phyloP scores from a whole-genome alignment of 2,888 invertebrate species.

The Gnatocerus cornutus region DNA sequence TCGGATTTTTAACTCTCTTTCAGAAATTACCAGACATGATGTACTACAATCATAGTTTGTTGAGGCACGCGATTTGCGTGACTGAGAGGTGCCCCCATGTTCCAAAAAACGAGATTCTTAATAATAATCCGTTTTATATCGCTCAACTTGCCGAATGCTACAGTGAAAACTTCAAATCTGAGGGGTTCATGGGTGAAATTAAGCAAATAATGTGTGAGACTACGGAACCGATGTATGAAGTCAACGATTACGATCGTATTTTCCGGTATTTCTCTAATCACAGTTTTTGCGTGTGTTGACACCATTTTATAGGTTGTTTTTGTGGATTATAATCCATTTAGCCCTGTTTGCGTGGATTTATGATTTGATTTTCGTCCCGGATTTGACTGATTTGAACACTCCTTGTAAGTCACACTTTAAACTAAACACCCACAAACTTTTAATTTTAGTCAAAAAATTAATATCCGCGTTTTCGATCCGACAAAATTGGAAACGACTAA shows the following conservation, averaged over 20 bases:
- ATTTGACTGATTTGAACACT: too few relatives aligned
- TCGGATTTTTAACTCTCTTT: too few relatives aligned
- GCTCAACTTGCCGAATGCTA: not conserved
- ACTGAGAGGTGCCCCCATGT: slow-evolving; percentile 54
- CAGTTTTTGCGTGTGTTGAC: too few relatives aligned
- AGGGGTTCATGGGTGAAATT: not conserved
- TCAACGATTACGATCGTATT: not conserved
- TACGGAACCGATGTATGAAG: not conserved
- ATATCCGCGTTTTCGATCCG: not conserved
- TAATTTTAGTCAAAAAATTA: too few relatives aligned
- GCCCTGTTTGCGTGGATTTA: too few relatives aligned
- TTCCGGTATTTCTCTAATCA: not conserved
- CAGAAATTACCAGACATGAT: slow-evolving; percentile 45
- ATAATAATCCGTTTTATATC: not conserved
- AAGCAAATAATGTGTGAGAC: not conserved
- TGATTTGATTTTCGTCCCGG: too few relatives aligned
- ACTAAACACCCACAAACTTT: too few relatives aligned
- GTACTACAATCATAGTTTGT: slow-evolving; percentile 61
- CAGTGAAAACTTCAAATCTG: not conserved
- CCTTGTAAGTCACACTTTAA: too few relatives aligned
- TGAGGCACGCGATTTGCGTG: slow-evolving; percentile 63
- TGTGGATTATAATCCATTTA: too few relatives aligned
- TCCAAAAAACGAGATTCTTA: not conserved
- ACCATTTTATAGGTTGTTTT: too few relatives aligned
- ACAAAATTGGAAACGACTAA: slow-evolving; percentile 14